Evolutionary conservation across 2,888 invertebrate genomes (phyloP).

Genomic region (Rhodophaea formosa): DNA sequence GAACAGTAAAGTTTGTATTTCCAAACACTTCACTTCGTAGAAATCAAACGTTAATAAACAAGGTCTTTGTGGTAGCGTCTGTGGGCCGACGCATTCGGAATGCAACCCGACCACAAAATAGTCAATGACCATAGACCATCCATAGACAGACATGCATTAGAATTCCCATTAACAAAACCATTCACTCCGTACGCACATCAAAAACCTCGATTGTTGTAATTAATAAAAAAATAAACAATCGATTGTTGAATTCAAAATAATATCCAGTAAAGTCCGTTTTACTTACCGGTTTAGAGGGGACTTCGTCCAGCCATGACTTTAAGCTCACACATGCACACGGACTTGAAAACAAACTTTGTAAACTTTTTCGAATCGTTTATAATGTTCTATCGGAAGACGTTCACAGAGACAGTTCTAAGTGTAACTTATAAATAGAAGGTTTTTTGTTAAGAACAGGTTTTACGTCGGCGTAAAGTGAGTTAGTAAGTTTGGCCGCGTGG

Average conservation of each 20-base stretch:
- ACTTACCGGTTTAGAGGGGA: constrained; percentile 76
- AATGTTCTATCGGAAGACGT: constrained; percentile 42
- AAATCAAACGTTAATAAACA: constrained; percentile 55
- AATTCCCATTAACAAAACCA: not conserved
- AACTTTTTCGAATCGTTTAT: constrained; percentile 48
- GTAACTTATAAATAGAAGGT: constrained; percentile 45
- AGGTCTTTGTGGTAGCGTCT: constrained; percentile 38
- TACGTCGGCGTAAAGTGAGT: constrained; percentile 61
- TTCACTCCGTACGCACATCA: not conserved
- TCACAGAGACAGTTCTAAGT: constrained; percentile 38
- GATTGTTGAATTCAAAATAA: constrained; percentile 36
- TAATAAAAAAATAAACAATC: not conserved
- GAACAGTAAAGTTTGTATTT: constrained; percentile 50
- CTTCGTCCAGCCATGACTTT: constrained; percentile 66
- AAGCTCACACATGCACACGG: constrained; percentile 57
- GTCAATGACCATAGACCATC: constrained; percentile 7
- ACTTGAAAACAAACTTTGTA: constrained; percentile 63
- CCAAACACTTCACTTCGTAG: constrained; percentile 53
- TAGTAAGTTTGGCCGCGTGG: constrained; percentile 62
- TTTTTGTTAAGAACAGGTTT: constrained; percentile 62
- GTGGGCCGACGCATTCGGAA: constrained; percentile 23
- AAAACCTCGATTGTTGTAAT: not conserved
- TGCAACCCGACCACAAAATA: constrained; percentile 21
- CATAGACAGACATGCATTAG: not conserved
- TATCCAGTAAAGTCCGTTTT: constrained; percentile 63